Evolutionary conservation across 2,888 invertebrate genomes (phyloP), one percentile per base, ranked within the genome.

Genomic region (Andricus curvator): DNA sequence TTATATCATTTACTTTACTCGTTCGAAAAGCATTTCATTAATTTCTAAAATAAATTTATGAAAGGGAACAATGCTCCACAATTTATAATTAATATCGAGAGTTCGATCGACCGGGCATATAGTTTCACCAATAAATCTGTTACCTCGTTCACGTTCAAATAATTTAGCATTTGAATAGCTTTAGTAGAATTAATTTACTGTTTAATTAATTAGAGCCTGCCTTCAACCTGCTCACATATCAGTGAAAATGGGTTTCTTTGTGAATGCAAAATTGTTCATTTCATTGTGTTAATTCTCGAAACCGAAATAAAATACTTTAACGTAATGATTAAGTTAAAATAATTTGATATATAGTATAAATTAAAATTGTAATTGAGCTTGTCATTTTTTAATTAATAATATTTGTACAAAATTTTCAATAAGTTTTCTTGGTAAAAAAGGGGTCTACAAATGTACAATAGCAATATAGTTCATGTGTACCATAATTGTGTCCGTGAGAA

Each of bases 401-500:
- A 44, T 44, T 15, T 13, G 13, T 13, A 44, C 44, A 44, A 13
- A 44, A 13, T 44, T 44, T 44, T 37, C 37, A 37, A 37, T 37
- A 37, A 37, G 8, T 37, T 37, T 37, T 9, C 8, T 8, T 1
- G 8, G 37, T 37, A 0, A 9, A 37, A 1, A 37, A 37, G 8
- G 37, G 9, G 6, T 6, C 33, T 33, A 33, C 3, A 33, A 5
- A 33, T 33, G 2, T 33, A 33, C 33, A 33, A 33, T 33, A 33
- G 33, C 6, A 33, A 33, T 6, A 86, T 6, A 86, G 81, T 86
- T 86, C 86, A 88, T 87, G 83, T 78, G 82, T 81, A 80, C 83
- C 84, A 88, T 86, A 86, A 88, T 84, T 85, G 83, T 77, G 84
- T 85, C 81, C 83, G 84, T 82, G 84, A 78, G 82, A 86, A 84